Base-by-base conservation (phyloP, 2,888 invertebrate genomes). In the Limnephilus marmoratus region DNA sequence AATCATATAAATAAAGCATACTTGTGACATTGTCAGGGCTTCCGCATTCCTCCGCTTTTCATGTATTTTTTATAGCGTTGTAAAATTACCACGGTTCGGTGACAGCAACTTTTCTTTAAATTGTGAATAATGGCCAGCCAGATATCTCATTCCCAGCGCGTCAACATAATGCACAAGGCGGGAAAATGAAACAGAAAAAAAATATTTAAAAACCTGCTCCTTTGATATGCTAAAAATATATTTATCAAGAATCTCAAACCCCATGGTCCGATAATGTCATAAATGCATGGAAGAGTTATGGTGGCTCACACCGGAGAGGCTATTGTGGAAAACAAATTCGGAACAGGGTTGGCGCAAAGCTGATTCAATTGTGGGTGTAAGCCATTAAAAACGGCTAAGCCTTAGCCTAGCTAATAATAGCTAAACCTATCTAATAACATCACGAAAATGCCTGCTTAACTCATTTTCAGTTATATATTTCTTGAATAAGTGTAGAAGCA, bases 31-130 rank as follows among this genome's bases (percentile, higher is more conserved):
- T 91, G 89, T 91, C 92, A 68, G 18, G 88, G 85, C 92, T 92
- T 92, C 92, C 92, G 92, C 92, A 91, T 92, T 92, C 92, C 85
- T 29, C 81, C n/a, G 85, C 91, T 91, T 88, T 92, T 92, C 92
- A 85, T 92, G 89, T 92, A 86, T 92, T 89, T 92, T 92, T 92
- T 91, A 92, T 92, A 89, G 85, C 91, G 91, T 85, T 91, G 85
- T 92, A 91, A 92, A 92, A 92, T 92, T 92, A 91, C 89, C 91
- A 91, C 92, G 92, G 90, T 92, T 53, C 87, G 92, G 92, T 92
- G 92, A 92, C 92, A 91, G 89, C 88, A 91, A 89, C 91, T 90
- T 92, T 92, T 92, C 91, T 92, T 88, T 92, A 90, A 92, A 89
- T 92, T 91, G 92, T 92, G 92, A 92, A 92, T 92, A 92, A 92